Evolutionary conservation across 2,113 vertebrate species (phyloP), one percentile per base, ranked within the genome.

Genomic region (Astur gentilis): DNA sequence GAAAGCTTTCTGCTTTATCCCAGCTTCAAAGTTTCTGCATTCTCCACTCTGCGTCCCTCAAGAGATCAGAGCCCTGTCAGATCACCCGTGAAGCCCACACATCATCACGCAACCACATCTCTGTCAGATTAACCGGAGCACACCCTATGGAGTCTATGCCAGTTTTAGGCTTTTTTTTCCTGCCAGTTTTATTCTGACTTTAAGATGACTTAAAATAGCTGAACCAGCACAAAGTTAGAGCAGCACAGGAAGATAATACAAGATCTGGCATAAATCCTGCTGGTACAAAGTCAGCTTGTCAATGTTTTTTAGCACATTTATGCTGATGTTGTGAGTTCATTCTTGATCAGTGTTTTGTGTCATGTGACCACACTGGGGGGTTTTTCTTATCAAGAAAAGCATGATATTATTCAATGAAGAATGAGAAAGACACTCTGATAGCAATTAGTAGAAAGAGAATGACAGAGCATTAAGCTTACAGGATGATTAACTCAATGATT

Each of bases 61-160:
- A 42, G 77, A 60, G 29, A 12, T 2, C 5, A 1, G 19, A 58
- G 26, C 5, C 13, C 38, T 52, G 9, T 71, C 70, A 85, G 15
- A 54, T 64, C 25, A 50, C 31, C 47, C 0, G 0, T 42, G 57
- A 71, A 38, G 26, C 29, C 22, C 52, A 70, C 49, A 14, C 31
- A 20, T 19, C 45, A 17, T 40, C 77, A 71, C 13, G 31, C 62
- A n/a, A 20, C 31, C 36, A 13, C 47, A 21, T 9, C 62, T 81
- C 83, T 49, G 31, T n/a, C 67, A 38, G 5, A 60, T 40, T 50
- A 45, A 92, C 20, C 72, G 66, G 27, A 65, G 27, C 21, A 16
- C 36, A 15, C 14, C 10, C 42, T 45, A 10, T 0, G 1, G 54
- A 67, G 5, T 27, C 26, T 82, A 34, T 38, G 45, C 40, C 55